Conservation (phyloP, 2,888 invertebrate species). For the Protodeltote pygarga region DNA sequence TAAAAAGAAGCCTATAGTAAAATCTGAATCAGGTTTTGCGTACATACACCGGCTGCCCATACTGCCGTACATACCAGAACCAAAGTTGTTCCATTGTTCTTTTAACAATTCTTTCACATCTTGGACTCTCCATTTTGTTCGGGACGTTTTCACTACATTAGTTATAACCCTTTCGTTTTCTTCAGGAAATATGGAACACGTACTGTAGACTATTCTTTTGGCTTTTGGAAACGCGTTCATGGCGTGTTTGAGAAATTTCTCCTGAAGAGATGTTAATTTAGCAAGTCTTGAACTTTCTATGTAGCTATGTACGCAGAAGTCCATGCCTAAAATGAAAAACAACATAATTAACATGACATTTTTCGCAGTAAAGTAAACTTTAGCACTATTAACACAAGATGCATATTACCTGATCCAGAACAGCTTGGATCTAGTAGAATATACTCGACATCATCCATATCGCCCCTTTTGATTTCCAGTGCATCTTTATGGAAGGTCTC, state of each 20-base stretch:
- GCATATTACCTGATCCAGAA: constrained; percentile 93
- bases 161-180: constrained; percentile 97
- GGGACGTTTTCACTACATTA: constrained; percentile 88
- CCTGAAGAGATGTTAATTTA: constrained; percentile 92
- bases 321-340: constrained; percentile 65
- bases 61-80: constrained; percentile 88
- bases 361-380: neutral
- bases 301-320: constrained; percentile 77
- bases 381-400: neutral
- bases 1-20: constrained; percentile 98
- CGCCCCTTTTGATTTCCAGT: constrained; percentile 87
- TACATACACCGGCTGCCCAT: constrained; percentile 93
- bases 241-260: constrained; percentile 94
- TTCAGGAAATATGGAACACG: constrained; percentile 95
- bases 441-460: constrained; percentile 92
- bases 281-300: constrained; percentile 85
- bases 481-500: constrained; percentile 91
- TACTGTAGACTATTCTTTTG: constrained; percentile 97
- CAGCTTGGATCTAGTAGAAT: constrained; percentile 99
- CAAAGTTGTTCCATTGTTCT: constrained; percentile 90
- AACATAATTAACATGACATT: neutral
- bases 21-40: constrained; percentile 91
- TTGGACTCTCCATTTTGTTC: constrained; percentile 88
- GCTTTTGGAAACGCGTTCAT: constrained; percentile 93
- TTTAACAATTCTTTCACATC: constrained; percentile 88